Base-by-base conservation (phyloP, 2,888 invertebrate species). In the Epirrita christyi region DNA sequence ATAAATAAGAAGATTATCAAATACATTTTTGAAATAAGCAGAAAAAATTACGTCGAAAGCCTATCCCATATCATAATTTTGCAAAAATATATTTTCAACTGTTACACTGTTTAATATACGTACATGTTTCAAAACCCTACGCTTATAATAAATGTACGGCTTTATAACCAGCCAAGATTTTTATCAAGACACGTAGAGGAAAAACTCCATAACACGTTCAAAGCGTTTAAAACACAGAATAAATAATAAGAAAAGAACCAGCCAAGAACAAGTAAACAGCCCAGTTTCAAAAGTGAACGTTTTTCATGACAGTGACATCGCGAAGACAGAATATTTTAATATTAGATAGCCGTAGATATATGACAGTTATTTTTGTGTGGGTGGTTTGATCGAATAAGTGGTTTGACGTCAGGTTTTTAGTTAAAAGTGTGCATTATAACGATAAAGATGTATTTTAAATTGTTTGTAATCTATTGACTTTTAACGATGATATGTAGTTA, bases 181-280 rank as follows among this genome's bases (percentile, higher is more conserved):
- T n/a, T 41, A 57, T 56, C 50, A 47, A 46, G 9, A 32, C 51
- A 57, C 56, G 51, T 57, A 57, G 27, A 21, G 21, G n/a, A 45
- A 10, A 54, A 54, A 47, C 36, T 27, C 36, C 27, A 44, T 28
- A 45, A 50, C 45, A 56, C 46, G 46, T 51, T 36, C 32, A 45
- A 45, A 47, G 14, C 44, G 10, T 55, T 41, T 27, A 27, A 32
- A 49, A 27, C n/a, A 29, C 38, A 38, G 27, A 48, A 32, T 36
- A 47, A 42, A 49, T 4, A 36, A 36, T 36, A n/a, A 13, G 21
- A 21, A 21, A 21, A 2, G 21, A 43, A 29, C 42, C 1, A 29
- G n/a, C 38, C 38, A 48, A 37, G 51, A 42, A 51, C 38, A 46
- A 47, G 15, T 42, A 29, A 47, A 43, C 37, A 38, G 37, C 42